These are phyloP conservation scores for Coilia nasus DNA, from an alignment of 2,797 vertebrate species.

Conservation along the genomic window DNA sequence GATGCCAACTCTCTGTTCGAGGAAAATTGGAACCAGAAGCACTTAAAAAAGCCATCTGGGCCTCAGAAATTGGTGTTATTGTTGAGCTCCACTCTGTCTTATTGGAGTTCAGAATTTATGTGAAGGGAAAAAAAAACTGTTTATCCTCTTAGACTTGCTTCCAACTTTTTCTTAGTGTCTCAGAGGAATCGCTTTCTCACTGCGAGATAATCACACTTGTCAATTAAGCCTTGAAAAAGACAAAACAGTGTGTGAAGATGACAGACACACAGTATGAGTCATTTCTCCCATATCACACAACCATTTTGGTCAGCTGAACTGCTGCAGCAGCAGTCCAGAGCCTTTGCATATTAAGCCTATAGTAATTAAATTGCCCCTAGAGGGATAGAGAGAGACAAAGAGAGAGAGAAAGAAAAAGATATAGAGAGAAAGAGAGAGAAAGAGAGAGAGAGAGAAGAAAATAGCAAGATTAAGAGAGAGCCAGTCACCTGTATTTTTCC, in stretches of 20 bases:
- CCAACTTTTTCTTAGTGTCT: not conserved
- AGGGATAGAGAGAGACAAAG: not conserved
- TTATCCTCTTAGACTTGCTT: constrained; percentile 6
- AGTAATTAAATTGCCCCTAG: not conserved
- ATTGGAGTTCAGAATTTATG: constrained; percentile 2
- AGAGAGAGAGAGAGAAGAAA: too few species aligned
- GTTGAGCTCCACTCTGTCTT: constrained; percentile 7
- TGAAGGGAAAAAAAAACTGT: not conserved
- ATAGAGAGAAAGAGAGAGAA: not conserved
- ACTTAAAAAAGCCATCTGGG: constrained; percentile 10
- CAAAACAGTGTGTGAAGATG: not conserved
- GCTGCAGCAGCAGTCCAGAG: not conserved
- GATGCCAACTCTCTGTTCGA: not conserved
- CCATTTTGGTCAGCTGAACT: not conserved
- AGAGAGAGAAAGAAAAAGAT: not conserved
- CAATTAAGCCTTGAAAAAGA: not conserved
- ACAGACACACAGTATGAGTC: not conserved
- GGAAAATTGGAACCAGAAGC: constrained; percentile 12
- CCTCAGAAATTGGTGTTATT: constrained; percentile 13
- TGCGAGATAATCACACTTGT: not conserved
- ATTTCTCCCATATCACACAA: not conserved
- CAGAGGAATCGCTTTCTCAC: not conserved
- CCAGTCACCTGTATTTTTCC: too few species aligned
- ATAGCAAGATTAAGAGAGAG: too few species aligned
- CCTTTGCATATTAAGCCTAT: not conserved